Percentiles rank a stretch among this genome's conserved stretches.
phyloP scores from a whole-genome alignment of 2,113 vertebrate genomes.

The Porphyrio hochstetteri region DNA sequence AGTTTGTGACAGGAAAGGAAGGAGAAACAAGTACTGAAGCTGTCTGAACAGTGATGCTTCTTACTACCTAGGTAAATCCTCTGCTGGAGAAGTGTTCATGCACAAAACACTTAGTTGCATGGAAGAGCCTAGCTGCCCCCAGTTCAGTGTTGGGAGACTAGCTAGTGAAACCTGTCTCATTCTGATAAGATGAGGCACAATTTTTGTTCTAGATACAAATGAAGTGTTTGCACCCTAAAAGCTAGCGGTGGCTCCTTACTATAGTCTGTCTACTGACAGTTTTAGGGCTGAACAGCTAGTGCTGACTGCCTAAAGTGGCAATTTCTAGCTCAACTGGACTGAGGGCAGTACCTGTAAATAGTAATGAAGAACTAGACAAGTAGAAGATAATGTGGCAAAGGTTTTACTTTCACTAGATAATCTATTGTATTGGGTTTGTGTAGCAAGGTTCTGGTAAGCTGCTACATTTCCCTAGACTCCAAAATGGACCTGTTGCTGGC shows the following conservation, averaged over 20 bases:
- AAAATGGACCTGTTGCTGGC: no score
- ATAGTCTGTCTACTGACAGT: not conserved
- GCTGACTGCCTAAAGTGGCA: not conserved
- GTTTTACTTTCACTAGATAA: not conserved
- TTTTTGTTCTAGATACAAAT: not conserved
- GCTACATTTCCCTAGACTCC: no score
- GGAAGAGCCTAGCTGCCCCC: not conserved
- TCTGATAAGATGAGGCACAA: not conserved
- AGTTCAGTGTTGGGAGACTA: not conserved
- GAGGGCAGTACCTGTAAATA: not conserved
- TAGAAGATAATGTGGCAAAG: not conserved
- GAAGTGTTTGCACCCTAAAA: not conserved
- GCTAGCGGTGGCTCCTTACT: not conserved
- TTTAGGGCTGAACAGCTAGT: not conserved
- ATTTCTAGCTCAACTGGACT: not conserved
- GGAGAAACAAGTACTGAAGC: not conserved
- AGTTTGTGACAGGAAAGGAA: not conserved
- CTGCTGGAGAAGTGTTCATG: not conserved
- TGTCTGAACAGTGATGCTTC: not conserved
- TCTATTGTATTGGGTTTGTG: not conserved
- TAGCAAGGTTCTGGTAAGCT: no score
- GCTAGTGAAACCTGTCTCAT: not conserved
- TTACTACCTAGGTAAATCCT: not conserved
- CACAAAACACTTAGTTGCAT: not conserved
- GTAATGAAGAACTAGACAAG: not conserved